Evolutionary conservation across 2,113 vertebrate genomes (phyloP), one percentile per base, ranked within the genome.

Genomic region (Diadophis punctatus): DNA sequence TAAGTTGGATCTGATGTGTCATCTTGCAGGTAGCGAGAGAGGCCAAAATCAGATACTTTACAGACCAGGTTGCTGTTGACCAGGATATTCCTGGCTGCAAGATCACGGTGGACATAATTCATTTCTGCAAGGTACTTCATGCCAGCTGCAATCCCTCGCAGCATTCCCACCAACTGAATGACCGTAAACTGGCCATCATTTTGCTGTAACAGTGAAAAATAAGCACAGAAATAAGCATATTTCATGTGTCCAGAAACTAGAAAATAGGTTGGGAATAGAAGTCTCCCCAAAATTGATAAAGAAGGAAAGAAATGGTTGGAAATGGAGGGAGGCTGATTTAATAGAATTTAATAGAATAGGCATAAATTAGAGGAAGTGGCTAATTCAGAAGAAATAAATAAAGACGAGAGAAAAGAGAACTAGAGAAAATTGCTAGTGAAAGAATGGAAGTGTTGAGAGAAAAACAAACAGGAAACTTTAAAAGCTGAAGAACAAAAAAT

Each of bases 61-160:
- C 99, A 99, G 91, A 99, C 99, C 96, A 99, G 95, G 97, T 99
- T 99, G 97, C 99, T 99, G 97, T 99, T 99, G 96, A 99, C 99
- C 90, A 99, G 97, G 94, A 99, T 99, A 97, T 99, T 99, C 89
- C 99, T 98, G 25, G 99, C 99, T 7, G 99, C 99, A 95, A 99
- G 97, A 96, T 99, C 99, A 46, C 99, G 98, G 94, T 99, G 99
- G 91, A 99, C 99, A 0, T 99, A 99, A 92, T 99, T 99, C 98
- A 99, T 99, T 96, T 99, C 99, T 0, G 99, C 98, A 49, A 99
- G 98, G 96, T 99, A 99, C 96, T 99, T 99, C 99, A 99, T 99
- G 39, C 99, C 99, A 0, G 99, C 98, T 0, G 99, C 98, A 3
- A 99, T 99, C 43, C 99, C 99, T 58, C 99, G 97, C 96, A 99